Conservation (phyloP, 2,888 invertebrate genomes). For the Amphipyra tragopoginis region DNA sequence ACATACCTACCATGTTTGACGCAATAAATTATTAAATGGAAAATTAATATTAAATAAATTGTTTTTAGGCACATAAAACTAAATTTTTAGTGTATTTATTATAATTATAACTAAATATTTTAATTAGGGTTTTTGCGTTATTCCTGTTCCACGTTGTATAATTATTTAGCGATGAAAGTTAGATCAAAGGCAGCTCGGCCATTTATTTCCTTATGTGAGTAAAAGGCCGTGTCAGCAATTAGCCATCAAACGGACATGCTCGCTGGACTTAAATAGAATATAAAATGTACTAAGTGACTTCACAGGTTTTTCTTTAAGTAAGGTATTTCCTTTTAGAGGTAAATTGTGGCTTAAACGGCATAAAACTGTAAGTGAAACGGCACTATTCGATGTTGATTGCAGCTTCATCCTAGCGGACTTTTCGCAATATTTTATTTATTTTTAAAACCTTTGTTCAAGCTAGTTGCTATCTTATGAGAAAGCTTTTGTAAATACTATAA, state of each 20-base stretch:
- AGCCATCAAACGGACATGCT: slow-evolving; percentile 17
- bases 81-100: no score
- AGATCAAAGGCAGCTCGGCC: neutral
- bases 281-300: slow-evolving; percentile 36
- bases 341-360: slow-evolving; percentile 16
- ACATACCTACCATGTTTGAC: no score
- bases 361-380: slow-evolving; percentile 21
- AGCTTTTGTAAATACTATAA: no score
- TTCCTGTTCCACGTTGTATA: neutral
- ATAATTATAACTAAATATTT: no score
- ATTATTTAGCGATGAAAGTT: slow-evolving; percentile 1
- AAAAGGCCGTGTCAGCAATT: slow-evolving; percentile 23
- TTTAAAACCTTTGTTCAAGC: no score
- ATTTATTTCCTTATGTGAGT: slow-evolving; percentile 15
- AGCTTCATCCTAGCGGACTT: no score
- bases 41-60: no score
- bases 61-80: no score
- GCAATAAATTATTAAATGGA: no score
- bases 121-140: no score
- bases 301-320: slow-evolving; percentile 15
- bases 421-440: no score
- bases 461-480: no score
- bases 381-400: neutral
- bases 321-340: slow-evolving; percentile 32
- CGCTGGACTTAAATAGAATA: slow-evolving; percentile 19